Percentiles rank a stretch among this genome's conserved stretches.
phyloP scores from a whole-genome alignment of 2,888 invertebrate species.

The Scotopteryx bipunctaria region DNA sequence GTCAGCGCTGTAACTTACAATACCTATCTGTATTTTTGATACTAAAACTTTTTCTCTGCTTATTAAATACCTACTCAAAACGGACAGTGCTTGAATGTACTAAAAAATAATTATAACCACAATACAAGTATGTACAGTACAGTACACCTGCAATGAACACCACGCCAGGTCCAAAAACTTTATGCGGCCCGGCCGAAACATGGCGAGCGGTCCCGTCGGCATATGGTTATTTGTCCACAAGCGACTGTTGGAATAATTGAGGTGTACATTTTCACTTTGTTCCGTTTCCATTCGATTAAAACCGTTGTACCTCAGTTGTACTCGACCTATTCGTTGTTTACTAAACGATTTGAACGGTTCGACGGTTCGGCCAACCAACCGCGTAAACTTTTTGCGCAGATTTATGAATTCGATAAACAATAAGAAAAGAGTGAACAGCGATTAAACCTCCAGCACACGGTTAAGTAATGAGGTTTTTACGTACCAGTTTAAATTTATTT shows the following conservation, averaged over 20 bases:
- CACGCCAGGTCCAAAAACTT: slow-evolving; percentile 25
- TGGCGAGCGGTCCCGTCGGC: slow-evolving; percentile 61
- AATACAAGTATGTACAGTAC: no score
- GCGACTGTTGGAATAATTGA: slow-evolving; percentile 79
- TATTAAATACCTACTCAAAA: no score
- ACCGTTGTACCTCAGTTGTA: slow-evolving; percentile 80
- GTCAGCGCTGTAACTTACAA: slow-evolving; percentile 51
- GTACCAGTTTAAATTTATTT: slow-evolving; percentile 20
- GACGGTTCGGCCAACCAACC: slow-evolving; percentile 68
- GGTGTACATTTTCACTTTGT: slow-evolving; percentile 84
- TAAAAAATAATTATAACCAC: no score
- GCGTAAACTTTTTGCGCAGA: slow-evolving; percentile 55
- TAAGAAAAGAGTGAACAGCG: slow-evolving; percentile 32
- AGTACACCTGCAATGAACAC: slow-evolving; percentile 2
- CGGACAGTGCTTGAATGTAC: no score
- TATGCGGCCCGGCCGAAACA: slow-evolving; percentile 43
- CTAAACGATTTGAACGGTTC: slow-evolving; percentile 82
- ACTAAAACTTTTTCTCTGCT: slow-evolving; percentile 1
- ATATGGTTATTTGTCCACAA: slow-evolving; percentile 75
- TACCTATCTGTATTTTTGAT: slow-evolving; percentile 13
- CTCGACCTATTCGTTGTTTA: slow-evolving; percentile 80
- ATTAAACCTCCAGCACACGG: slow-evolving; percentile 16
- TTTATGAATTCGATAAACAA: slow-evolving; percentile 43
- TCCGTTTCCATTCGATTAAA: slow-evolving; percentile 83
- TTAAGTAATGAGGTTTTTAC: slow-evolving; percentile 25